Base-by-base conservation (phyloP, 64 coral and sea anemone species). In the Hydrozoanthus tunicans region DNA sequence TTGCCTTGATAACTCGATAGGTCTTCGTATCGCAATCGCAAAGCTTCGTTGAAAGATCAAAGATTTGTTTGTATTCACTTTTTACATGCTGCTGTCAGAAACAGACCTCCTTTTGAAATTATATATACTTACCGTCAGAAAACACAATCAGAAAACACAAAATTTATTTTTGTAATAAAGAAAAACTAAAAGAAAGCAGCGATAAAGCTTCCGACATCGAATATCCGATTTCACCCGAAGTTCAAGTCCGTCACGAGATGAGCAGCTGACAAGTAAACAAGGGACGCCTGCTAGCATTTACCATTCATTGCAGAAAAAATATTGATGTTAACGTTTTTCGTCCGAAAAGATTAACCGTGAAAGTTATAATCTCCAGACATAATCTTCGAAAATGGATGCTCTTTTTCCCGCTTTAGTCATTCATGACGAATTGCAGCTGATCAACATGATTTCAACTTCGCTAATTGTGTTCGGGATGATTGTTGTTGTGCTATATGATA, bases 341-440 rank as follows among this genome's bases (percentile, higher is more conserved):
- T 43, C 17, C 10, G 9, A 14, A 66, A 66, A 66, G 8, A 66
- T 66, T 7, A 6, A 73, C 26, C 23, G 24, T 73, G 3, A 10
- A 27, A 9, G 59, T 51, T 60, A 6, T 62, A 17, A 64, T 15
- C 11, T 5, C 3, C 3, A 58, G 23, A 5, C 54, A 71, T 52
- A 17, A 86, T 51, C 53, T 63, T 71, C 43, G 6, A 23, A 73
- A 59, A 86, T 88, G 84, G 84, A 88, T 88, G 84, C 84, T n/a
- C 84, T 88, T 60, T 88, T 88, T 13, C 84, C 84, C 9, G 84
- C 84, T 23, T 61, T 88, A 9, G 84, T 88, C n/a, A 88, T 88
- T 56, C 84, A 88, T 56, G 84, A 88, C 61, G 84, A 88, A 25
- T 15, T 74, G n/a, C 84, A 88, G 56, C 68, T 88, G 54, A 72